Evolutionary conservation across 2,888 invertebrate species (phyloP), one percentile per base, ranked within the genome.

Genomic region (Drosophila leonis): DNA sequence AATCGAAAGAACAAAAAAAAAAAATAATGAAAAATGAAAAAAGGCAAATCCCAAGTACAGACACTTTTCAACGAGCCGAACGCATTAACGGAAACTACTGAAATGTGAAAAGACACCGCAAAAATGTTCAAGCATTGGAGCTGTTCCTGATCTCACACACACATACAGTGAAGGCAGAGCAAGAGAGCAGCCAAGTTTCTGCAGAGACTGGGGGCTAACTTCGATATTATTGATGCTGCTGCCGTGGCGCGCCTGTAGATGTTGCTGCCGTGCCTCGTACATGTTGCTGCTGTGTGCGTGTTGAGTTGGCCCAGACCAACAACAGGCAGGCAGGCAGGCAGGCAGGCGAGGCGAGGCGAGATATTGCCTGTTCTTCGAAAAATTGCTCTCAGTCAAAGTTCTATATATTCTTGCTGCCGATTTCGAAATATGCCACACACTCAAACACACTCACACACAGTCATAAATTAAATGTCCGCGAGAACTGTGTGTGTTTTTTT

Each of bases 41-140:
- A 41, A 44, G n/a, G 13, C 57, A 65, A 65, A 46, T 42, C 33
- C 37, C 42, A 61, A 55, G 55, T 42, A 63, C 71, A 72, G 72
- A 65, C 66, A 70, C 69, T 72, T 63, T 49, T 77, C 67, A 78
- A 75, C 87, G 82, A 79, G 84, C 85, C 85, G 88, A 88, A 84
- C 84, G 84, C 84, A 84, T 81, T 88, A 84, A 88, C 88, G 84
- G 88, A 85, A 84, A 84, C 84, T 88, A 84, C 81, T 88, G 85
- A 84, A 84, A 84, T 84, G 84, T 84, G 88, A 85, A 79, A 82
- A 88, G 81, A 78, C 83, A 82, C 82, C 82, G 85, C 72, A 73
- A 65, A 86, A 83, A 75, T 84, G 80, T 84, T 87, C 57, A 83
- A 87, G 80, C 85, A 77, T 77, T 82, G 80, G 77, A 80, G 78